Evolutionary conservation across 2,113 vertebrate genomes (phyloP).

Genomic region (Hypanus sabinus): DNA sequence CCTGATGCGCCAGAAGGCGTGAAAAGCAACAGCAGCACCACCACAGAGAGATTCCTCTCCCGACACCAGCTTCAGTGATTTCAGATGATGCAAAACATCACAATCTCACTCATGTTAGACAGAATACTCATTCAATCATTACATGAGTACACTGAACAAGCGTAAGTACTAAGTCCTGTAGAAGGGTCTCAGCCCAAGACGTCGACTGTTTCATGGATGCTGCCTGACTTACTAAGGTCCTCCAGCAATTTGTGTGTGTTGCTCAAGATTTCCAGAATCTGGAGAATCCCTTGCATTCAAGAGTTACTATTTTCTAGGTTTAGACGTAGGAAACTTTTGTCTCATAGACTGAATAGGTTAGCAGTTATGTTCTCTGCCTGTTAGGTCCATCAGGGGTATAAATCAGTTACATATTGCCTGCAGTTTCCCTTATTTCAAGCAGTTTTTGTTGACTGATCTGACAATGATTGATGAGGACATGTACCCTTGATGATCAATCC

Average conservation of each 20-base stretch:
- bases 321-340: background rate
- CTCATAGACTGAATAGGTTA: background rate
- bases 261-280: too few relatives aligned
- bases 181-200: too few relatives aligned
- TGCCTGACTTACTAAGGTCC: too few relatives aligned
- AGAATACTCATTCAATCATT: background rate
- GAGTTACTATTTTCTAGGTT: background rate
- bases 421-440: background rate
- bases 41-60: background rate
- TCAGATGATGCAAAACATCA: background rate
- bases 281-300: too few relatives aligned
- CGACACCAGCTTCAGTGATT: background rate
- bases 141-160: background rate
- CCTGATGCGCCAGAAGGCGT: too few relatives aligned
- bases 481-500: background rate
- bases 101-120: background rate
- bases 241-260: too few relatives aligned
- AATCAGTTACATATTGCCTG: conserved; percentile 10
- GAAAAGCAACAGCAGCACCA: too few relatives aligned
- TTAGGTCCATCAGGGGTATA: background rate
- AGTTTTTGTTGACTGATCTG: background rate
- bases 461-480: background rate
- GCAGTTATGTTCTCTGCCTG: background rate
- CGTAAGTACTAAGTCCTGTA: background rate
- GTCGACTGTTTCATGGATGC: too few relatives aligned